Evolutionary conservation across 2,888 invertebrate species (phyloP).

Genomic region (Drosophila antonietae): DNA sequence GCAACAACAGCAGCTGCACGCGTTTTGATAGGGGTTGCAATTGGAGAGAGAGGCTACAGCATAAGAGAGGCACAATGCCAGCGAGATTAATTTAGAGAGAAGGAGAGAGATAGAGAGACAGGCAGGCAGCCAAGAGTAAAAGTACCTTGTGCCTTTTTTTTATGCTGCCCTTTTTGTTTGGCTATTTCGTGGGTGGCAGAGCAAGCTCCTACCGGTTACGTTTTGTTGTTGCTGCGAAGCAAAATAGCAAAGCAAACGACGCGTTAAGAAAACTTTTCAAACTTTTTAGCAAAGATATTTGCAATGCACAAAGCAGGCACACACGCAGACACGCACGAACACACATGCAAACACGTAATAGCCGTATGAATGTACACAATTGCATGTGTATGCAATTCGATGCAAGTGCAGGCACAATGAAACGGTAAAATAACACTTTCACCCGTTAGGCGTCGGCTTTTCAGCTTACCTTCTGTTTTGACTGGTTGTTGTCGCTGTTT

Average conservation of each 20-base stretch:
- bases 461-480: conserved; percentile 59
- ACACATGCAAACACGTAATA: conserved; percentile 15
- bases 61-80: conserved; percentile 8
- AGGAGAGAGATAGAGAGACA: neutral
- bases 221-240: conserved; percentile 61
- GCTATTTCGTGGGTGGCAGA: conserved; percentile 71
- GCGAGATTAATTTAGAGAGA: neutral
- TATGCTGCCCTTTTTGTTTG: conserved; percentile 66
- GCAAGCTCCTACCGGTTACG: conserved; percentile 71
- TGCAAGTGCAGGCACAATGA: conserved; percentile 19
- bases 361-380: neutral
- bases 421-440: conserved; percentile 65
- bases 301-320: conserved; percentile 41
- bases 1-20: conserved; percentile 29
- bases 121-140: conserved; percentile 45
- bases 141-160: conserved; percentile 53
- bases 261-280: conserved; percentile 47
- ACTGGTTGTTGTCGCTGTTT: conserved; percentile 19
- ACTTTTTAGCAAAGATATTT: conserved; percentile 29
- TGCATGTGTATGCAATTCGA: conserved; percentile 14
- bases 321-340: conserved; percentile 22
- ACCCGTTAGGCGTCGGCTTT: conserved; percentile 69
- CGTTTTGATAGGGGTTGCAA: conserved; percentile 49
- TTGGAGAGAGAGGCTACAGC: conserved; percentile 9
- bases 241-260: conserved; percentile 61